These are phyloP conservation scores for Opisthograptis luteolata DNA, from an alignment of 2,888 invertebrate genomes.

Conservation along the genomic window DNA sequence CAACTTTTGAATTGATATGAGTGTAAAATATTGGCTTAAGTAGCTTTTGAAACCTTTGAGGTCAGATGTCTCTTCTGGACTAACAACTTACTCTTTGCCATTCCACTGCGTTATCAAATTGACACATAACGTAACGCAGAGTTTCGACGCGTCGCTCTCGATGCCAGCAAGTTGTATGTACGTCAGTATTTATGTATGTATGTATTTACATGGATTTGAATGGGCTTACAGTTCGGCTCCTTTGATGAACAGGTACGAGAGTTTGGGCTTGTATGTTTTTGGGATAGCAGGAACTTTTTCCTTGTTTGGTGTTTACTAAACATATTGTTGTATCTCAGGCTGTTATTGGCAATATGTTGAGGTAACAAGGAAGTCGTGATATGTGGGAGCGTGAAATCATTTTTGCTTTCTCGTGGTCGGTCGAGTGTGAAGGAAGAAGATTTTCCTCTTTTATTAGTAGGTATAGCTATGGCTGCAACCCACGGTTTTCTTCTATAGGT, in stretches of 20 bases:
- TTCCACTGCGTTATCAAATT: conserved; percentile 30
- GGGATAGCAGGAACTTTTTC: conserved; percentile 4
- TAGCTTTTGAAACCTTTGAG: not conserved
- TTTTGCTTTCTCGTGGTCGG: not conserved
- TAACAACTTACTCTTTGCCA: conserved; percentile 17
- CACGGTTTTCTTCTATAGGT: too few species aligned
- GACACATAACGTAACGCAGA: conserved; percentile 25
- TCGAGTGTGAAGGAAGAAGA: too few species aligned
- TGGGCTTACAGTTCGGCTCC: conserved; percentile 4
- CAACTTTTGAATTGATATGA: too few species aligned
- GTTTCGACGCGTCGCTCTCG: conserved; percentile 21
- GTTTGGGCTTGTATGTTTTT: not conserved
- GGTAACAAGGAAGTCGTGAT: not conserved
- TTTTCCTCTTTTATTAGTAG: too few species aligned
- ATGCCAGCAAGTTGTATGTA: conserved; percentile 4
- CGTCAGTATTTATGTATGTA: conserved; percentile 10
- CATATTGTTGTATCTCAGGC: conserved; percentile 3
- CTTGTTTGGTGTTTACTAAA: conserved; percentile 7
- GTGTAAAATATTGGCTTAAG: too few species aligned
- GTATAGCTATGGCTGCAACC: too few species aligned
- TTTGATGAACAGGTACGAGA: conserved; percentile 11
- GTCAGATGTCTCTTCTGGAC: not conserved
- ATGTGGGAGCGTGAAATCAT: not conserved
- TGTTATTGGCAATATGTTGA: conserved; percentile 12
- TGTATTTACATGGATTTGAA: conserved; percentile 11